Percentiles rank a stretch among this genome's conserved stretches.
These are phyloP conservation scores for Frankliniella intonsa DNA, from an alignment of 2,888 invertebrate genomes.

Conservation along the genomic window DNA sequence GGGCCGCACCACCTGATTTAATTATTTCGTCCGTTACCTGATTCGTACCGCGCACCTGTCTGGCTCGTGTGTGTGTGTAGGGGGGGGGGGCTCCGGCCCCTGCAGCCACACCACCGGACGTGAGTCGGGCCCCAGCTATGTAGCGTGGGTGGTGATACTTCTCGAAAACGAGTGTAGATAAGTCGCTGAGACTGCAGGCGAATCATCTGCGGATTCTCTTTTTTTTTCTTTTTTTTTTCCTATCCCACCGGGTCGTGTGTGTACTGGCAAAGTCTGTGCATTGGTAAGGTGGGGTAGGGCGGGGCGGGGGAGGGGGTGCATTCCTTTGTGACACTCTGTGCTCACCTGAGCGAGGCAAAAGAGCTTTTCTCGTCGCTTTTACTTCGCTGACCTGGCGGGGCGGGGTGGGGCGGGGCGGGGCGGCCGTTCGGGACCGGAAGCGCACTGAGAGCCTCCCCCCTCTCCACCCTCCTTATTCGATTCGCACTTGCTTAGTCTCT, in stretches of 20 bases:
- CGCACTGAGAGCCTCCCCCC: background rate
- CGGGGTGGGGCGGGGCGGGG: no score
- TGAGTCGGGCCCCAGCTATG: background rate
- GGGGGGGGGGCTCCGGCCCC: slow-evolving; percentile 46
- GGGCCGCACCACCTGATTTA: slow-evolving; percentile 27
- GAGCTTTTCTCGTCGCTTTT: background rate
- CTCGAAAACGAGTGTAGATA: no score
- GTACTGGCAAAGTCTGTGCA: background rate
- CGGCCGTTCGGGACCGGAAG: background rate
- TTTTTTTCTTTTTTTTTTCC: background rate
- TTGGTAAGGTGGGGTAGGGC: no score
- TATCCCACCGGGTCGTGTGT: background rate
- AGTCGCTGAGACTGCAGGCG: no score
- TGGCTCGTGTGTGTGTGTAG: slow-evolving; percentile 33
- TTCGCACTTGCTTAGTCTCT: no score
- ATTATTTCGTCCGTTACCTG: slow-evolving; percentile 32
- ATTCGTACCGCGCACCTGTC: slow-evolving; percentile 36
- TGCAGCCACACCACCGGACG: slow-evolving; percentile 3
- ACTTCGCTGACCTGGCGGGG: background rate
- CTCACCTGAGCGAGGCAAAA: background rate
- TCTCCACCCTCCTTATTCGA: no score
- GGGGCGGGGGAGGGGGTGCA: background rate
- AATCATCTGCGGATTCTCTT: background rate
- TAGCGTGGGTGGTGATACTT: no score
- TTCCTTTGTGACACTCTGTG: slow-evolving; percentile 1